These are phyloP conservation scores for Danio jaintianensis DNA, from an alignment of 2,797 vertebrate species.

Conservation along the genomic window DNA sequence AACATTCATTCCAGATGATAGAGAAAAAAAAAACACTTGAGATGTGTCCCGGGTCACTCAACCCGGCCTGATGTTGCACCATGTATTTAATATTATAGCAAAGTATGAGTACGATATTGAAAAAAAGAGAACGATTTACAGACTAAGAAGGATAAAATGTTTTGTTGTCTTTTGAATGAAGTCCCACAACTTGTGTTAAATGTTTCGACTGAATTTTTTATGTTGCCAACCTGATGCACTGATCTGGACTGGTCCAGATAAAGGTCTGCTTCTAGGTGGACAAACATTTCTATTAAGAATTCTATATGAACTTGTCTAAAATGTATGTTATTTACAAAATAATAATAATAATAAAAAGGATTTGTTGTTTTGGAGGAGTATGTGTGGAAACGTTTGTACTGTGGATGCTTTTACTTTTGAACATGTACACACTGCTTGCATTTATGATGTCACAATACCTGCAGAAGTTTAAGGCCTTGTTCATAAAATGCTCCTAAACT, in stretches of 20 bases:
- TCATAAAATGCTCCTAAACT: neutral
- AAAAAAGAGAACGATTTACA: neutral
- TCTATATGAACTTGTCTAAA: neutral
- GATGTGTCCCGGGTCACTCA: neutral
- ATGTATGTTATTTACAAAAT: neutral
- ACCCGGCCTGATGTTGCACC: constrained; percentile 14
- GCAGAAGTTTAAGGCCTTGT: neutral
- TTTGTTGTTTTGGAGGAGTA: neutral
- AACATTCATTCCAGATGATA: constrained; percentile 20
- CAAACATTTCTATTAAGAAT: constrained; percentile 13
- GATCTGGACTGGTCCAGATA: constrained; percentile 20
- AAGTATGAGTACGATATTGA: neutral
- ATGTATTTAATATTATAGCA: neutral
- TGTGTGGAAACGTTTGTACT: neutral
- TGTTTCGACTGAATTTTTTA: constrained; percentile 4
- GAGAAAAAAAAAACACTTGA: neutral
- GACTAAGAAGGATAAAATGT: neutral
- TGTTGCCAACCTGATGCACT: constrained; percentile 28
- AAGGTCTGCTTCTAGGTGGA: neutral
- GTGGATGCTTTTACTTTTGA: neutral
- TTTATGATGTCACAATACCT: constrained; percentile 1
- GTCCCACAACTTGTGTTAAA: neutral
- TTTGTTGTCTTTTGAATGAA: constrained; percentile 10
- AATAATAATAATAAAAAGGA: neutral
- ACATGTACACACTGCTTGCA: neutral